Percentiles rank a stretch among this genome's conserved stretches.
Conservation (phyloP, 2,888 invertebrate species). For the Uloborus plumipes region DNA sequence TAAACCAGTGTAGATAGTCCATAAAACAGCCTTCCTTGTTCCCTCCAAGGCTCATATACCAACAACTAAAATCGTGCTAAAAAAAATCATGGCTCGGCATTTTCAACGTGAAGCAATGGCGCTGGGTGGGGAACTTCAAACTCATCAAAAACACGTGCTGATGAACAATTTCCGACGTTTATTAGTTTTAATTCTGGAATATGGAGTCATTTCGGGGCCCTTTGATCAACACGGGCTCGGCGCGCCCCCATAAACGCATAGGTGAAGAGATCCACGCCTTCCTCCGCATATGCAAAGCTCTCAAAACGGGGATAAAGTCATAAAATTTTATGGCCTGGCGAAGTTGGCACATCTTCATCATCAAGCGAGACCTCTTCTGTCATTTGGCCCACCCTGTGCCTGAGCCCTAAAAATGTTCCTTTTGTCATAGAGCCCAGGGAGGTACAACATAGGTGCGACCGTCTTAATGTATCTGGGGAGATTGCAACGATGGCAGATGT, state of each 20-base stretch:
- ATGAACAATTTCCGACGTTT: conserved; percentile 57
- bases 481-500: conserved; percentile 18
- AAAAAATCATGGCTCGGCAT: too few species aligned
- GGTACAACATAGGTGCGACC: conserved; percentile 1
- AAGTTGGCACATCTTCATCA: conserved; percentile 61
- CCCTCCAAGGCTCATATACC: too few species aligned
- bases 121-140: conserved; percentile 19
- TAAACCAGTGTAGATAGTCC: conserved; percentile 28
- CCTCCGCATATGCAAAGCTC: conserved; percentile 33
- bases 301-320: conserved; percentile 22
- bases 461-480: conserved; percentile 27
- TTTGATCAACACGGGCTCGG: conserved; percentile 39
- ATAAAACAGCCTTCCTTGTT: conserved; percentile 2
- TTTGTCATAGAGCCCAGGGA: neutral
- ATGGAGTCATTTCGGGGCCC: conserved; percentile 51
- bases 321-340: conserved; percentile 54
- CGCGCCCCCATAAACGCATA: conserved; percentile 1
- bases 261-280: conserved; percentile 24
- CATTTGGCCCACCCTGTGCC: conserved; percentile 26
- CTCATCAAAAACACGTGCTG: conserved; percentile 62
- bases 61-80: too few species aligned
- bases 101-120: too few species aligned
- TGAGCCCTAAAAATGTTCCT: conserved; percentile 16
- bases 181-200: conserved; percentile 62
- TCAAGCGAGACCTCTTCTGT: conserved; percentile 42